Evolutionary conservation across 2,888 invertebrate genomes (phyloP).

Genomic region (Leptodirus hochenwartii): DNA sequence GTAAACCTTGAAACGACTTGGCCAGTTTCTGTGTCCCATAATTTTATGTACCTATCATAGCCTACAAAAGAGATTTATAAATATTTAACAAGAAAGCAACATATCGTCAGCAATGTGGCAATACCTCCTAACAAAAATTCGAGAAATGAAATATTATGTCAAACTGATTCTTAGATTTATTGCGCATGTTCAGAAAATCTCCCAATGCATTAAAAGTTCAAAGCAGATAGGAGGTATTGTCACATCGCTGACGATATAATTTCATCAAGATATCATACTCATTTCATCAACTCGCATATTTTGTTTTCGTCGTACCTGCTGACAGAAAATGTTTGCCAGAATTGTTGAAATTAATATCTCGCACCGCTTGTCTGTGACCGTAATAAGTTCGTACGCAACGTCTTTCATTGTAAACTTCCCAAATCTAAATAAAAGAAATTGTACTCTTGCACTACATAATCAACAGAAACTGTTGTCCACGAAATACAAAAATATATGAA

Average conservation of each 20-base stretch:
- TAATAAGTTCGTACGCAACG: slow-evolving; percentile 86
- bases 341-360: slow-evolving; percentile 93
- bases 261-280: too few species aligned
- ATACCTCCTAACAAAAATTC: too few species aligned
- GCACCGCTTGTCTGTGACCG: slow-evolving; percentile 91
- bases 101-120: too few species aligned
- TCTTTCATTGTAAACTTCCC: slow-evolving; percentile 95
- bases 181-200: too few species aligned
- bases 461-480: too few species aligned
- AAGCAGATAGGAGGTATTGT: too few species aligned
- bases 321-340: slow-evolving; percentile 83
- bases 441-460: too few species aligned
- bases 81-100: background rate
- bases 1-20: slow-evolving; percentile 73
- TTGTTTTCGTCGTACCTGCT: slow-evolving; percentile 46
- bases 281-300: background rate
- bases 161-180: too few species aligned
- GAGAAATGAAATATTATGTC: too few species aligned
- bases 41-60: slow-evolving; percentile 91
- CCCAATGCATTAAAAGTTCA: too few species aligned
- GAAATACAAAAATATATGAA: too few species aligned
- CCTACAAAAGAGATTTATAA: slow-evolving; percentile 27
- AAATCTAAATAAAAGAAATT: slow-evolving; percentile 44
- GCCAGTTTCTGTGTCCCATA: slow-evolving; percentile 99
- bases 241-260: too few species aligned